Evolutionary conservation across 1,140 invertebrate species (phyloP).

Genomic region (Drosophila yakuba): DNA sequence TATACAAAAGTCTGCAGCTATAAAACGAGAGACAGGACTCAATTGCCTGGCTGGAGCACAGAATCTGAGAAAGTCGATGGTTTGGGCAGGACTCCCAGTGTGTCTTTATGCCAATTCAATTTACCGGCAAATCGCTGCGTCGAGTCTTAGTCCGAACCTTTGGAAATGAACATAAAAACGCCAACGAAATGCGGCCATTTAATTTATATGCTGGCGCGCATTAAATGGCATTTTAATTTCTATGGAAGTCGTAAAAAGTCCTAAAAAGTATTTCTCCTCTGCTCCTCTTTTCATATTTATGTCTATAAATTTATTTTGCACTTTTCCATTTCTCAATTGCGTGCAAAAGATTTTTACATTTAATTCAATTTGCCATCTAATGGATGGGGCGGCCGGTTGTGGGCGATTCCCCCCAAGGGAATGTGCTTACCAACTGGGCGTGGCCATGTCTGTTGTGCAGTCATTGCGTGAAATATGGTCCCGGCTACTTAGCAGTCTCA

Average conservation of each 20-base stretch:
- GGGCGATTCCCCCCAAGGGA: neutral
- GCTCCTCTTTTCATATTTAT: conserved; percentile 41
- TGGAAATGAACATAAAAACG: conserved; percentile 56
- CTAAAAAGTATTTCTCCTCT: conserved; percentile 14
- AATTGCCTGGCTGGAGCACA: conserved; percentile 3
- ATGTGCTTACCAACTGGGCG: conserved; percentile 32
- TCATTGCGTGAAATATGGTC: conserved; percentile 57
- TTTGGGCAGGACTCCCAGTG: conserved; percentile 29
- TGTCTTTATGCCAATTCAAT: conserved; percentile 64
- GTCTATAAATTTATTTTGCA: conserved; percentile 61
- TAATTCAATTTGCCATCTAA: conserved; percentile 62
- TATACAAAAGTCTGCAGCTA: conserved; percentile 26
- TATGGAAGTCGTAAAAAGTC: conserved; percentile 58
- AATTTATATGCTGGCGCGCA: conserved; percentile 51
- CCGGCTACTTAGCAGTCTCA: conserved; percentile 43
- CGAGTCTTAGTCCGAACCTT: neutral
- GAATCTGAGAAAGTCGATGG: conserved; percentile 38
- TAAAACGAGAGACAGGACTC: conserved; percentile 35
- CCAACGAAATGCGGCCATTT: conserved; percentile 43
- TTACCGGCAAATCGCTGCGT: conserved; percentile 44
- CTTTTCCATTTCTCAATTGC: conserved; percentile 55
- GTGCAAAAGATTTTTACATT: conserved; percentile 82
- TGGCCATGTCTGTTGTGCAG: conserved; percentile 54
- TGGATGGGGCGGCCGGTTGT: conserved; percentile 10
- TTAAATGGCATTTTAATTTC: conserved; percentile 65